Evolutionary conservation across 2,888 invertebrate genomes (phyloP), one percentile per base, ranked within the genome.

Genomic region (Melieria crassipennis): DNA sequence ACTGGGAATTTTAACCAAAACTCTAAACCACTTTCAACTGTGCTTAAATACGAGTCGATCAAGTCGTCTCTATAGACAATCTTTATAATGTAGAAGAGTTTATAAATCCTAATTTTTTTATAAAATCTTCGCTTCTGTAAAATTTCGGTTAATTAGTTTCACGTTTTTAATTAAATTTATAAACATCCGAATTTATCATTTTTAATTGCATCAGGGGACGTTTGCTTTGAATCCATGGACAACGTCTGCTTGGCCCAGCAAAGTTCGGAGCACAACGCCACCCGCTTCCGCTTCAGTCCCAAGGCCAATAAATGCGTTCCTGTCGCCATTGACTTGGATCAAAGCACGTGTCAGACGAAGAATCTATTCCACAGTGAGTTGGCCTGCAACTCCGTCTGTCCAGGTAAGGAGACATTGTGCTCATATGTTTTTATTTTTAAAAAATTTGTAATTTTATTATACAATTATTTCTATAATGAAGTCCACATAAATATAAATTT

Each of bases 331-430:
- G 81, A 83, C 58, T 75, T 77, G 16, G 92, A 91, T 82, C 89
- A 91, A 58, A 92, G 92, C n/a, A 93, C 93, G 81, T 92, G 92
- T 58, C 92, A 93, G 57, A 95, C 94, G 81, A 93, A 93, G 83
- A 96, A 96, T 85, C 93, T 94, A 82, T 96, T 96, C 87, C 91
- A 92, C 70, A 92, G 91, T 50, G 92, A 93, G 80, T 89, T 92
- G 47, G 92, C 93, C 77, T 96, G 95, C 85, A 92, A 92, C 76
- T 88, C 90, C 11, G 93, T 94, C 1, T 95, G 95, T 81, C 95
- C 95, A 79, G 91, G 92, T 92, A 79, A 72, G 60, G 6, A n/a
- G 7, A 58, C 7, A 7, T 5, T 57, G 16, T 30, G 7, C n/a
- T 58, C 42, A 43, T 30, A 7, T 30, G 30, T 30, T 30, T 30